A percentile compares a stretch with the other conserved stretches of the same genome.
phyloP scores from a whole-genome alignment of 2,113 vertebrate species.

The Oceanites oceanicus region DNA sequence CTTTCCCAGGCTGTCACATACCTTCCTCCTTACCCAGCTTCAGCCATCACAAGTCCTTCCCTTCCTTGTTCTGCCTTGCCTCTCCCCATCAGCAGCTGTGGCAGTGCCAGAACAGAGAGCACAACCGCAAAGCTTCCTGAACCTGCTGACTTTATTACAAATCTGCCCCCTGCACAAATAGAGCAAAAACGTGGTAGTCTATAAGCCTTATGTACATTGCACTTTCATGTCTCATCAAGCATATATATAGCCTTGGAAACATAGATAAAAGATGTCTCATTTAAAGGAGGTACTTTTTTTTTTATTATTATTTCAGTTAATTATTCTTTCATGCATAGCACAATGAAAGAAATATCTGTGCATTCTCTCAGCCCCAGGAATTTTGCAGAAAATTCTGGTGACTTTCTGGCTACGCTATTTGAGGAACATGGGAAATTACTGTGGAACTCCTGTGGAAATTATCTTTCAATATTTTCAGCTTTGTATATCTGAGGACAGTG shows the following conservation, averaged over 20 bases:
- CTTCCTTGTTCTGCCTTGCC: not conserved
- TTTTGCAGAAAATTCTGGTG: slow-evolving; percentile 7
- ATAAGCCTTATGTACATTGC: not conserved
- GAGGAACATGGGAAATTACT: not conserved
- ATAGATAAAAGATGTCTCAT: not conserved
- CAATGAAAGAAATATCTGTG: not conserved
- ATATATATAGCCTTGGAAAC: not conserved
- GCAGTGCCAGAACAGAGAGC: not conserved
- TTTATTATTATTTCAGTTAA: not conserved
- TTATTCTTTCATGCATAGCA: not conserved
- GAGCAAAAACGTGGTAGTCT: not conserved
- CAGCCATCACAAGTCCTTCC: not conserved
- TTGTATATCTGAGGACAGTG: not conserved
- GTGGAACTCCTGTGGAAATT: not conserved
- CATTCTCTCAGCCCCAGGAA: not conserved
- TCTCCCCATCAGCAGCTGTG: not conserved
- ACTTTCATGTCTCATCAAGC: not conserved
- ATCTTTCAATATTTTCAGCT: not conserved
- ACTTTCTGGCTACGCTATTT: not conserved
- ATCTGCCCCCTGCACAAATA: not conserved
- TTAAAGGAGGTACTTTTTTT: not conserved
- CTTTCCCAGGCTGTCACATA: slow-evolving; percentile 8
- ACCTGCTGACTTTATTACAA: not conserved
- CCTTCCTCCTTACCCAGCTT: not conserved
- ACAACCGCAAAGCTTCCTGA: not conserved